Percentiles rank a stretch among this genome's conserved stretches.
Conservation (phyloP, 2,113 vertebrate genomes). For the Cyanoramphus novaezelandiae region DNA sequence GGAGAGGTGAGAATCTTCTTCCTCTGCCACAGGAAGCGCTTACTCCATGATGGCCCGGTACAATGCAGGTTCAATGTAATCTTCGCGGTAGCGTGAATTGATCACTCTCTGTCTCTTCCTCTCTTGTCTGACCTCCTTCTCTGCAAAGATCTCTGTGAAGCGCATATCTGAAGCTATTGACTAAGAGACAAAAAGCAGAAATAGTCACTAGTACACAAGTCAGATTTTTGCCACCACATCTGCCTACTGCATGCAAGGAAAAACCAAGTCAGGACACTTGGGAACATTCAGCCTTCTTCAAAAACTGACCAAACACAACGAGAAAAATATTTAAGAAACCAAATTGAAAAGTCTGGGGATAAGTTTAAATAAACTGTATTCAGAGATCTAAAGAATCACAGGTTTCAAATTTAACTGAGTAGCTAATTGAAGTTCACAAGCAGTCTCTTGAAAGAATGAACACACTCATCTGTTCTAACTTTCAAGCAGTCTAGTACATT, state of each 20-base stretch:
- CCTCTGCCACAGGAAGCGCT: slow-evolving; percentile 55
- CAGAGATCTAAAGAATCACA: not conserved
- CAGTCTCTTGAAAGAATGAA: not conserved
- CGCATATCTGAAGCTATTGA: slow-evolving; percentile 98
- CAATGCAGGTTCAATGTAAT: slow-evolving; percentile 92
- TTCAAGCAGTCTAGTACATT: not conserved
- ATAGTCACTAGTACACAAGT: not conserved
- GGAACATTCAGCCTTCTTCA: not conserved
- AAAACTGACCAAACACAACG: not conserved
- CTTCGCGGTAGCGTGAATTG: slow-evolving; percentile 95
- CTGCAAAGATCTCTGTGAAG: slow-evolving; percentile 92
- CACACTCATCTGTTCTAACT: not conserved
- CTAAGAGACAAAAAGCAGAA: slow-evolving; percentile 67
- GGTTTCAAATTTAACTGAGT: not conserved
- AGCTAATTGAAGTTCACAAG: not conserved
- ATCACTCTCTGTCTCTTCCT: slow-evolving; percentile 94
- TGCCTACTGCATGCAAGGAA: not conserved
- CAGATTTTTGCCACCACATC: not conserved
- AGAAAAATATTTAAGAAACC: not conserved
- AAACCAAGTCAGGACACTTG: not conserved
- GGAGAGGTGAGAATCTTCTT: slow-evolving; percentile 52
- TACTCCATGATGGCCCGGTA: slow-evolving; percentile 98
- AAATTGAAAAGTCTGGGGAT: not conserved
- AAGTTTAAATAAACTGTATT: not conserved
- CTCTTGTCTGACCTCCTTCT: slow-evolving; percentile 89